Evolutionary conservation across 2,888 invertebrate genomes (phyloP), one percentile per base, ranked within the genome.

Genomic region (Dryococelus australis): DNA sequence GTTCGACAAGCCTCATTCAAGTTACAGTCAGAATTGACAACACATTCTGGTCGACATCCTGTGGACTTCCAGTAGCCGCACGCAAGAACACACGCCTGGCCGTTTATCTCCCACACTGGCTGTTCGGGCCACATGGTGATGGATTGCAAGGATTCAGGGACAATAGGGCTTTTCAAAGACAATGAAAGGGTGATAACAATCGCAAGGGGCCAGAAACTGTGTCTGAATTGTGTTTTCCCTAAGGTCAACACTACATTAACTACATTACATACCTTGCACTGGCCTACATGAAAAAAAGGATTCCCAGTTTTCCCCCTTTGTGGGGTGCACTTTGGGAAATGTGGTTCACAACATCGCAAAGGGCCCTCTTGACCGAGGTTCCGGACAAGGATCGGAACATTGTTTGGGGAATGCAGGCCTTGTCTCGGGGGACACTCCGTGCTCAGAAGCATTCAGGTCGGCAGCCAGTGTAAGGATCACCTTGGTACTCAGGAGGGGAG

Each of bases 391-490:
- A 92, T 96, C 94, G 27, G 87, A 51, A 91, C 97, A 97, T 96
- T 96, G 90, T 95, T 95, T 90, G 5, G 65, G 94, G 94, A 79
- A 95, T 93, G 91, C 97, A 98, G 86, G 97, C 95, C 90, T 93
- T 95, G 90, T 96, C 93, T 88, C 93, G 90, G 0, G 16, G 94
- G 91, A 91, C 97, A 97, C 89, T 97, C 97, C 86, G 94, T 94
- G 91, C 96, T 97, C 28, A 95, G 93, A 35, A 96, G 91, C 97
- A 97, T 93, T 97, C 97, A 0, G 97, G 97, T 89, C 96, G 94
- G 91, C 97, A 97, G 43, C 95, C 95, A 43, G 94, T 92, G 90
- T 95, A 95, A 65, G 90, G 96, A 91, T 96, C 95, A 27, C 94
- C 94, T 90, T 92, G 92, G 89, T 93, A 93, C 90, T 93, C 93